phyloP scores from a whole-genome alignment of 2,797 vertebrate genomes.

The Mastacembelus armatus region DNA sequence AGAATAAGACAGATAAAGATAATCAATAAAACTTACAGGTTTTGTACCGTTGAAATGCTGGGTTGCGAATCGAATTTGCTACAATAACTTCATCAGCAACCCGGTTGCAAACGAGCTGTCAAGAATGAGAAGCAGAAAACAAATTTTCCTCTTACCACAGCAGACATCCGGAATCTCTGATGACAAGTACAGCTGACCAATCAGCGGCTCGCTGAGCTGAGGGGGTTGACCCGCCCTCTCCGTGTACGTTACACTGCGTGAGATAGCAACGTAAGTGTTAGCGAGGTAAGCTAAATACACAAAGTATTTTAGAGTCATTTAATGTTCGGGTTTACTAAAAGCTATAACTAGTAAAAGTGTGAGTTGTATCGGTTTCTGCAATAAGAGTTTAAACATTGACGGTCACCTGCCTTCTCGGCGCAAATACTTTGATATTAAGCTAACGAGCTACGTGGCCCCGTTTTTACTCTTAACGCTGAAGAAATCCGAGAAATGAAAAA shows the following conservation, averaged over 20 bases:
- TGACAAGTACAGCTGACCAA: constrained; percentile 61
- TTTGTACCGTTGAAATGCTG: constrained; percentile 37
- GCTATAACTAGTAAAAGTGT: accelerated
- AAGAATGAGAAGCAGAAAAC: constrained; percentile 71
- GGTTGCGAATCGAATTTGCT: constrained; percentile 15
- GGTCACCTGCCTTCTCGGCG: not conserved
- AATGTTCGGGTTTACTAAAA: not conserved
- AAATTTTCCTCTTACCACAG: constrained; percentile 65
- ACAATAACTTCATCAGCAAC: constrained; percentile 36
- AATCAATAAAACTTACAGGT: constrained; percentile 55
- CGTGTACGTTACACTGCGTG: not conserved
- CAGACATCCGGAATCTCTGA: constrained; percentile 74
- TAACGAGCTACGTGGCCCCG: not conserved
- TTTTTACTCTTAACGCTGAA: no score
- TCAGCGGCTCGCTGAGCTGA: no score
- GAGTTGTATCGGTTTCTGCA: not conserved
- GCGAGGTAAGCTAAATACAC: no score
- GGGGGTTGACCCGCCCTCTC: no score
- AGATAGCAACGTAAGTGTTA: not conserved
- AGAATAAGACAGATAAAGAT: not conserved
- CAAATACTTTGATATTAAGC: not conserved
- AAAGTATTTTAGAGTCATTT: not conserved
- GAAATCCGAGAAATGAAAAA: no score
- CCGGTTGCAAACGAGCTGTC: constrained; percentile 60
- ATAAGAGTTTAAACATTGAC: not conserved